Evolutionary conservation across 1,140 invertebrate genomes (phyloP).

Genomic region (Neuroterus valhalla): DNA sequence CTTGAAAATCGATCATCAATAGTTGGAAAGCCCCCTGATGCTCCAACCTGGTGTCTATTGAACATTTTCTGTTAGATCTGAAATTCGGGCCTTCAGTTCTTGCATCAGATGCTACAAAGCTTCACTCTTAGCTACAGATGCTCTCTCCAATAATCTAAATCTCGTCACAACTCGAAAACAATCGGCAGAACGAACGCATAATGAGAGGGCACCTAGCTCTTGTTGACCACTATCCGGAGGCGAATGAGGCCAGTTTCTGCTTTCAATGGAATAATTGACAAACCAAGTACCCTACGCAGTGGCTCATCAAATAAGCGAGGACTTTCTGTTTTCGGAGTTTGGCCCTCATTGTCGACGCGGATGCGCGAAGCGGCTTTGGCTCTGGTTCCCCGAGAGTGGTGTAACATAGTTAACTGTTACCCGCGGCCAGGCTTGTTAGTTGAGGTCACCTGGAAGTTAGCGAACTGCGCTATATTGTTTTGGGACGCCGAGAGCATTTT

Average conservation of each 20-base stretch:
- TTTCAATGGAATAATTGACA: constrained; percentile 59
- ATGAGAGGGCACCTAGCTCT: not conserved
- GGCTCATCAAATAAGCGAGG: constrained; percentile 62
- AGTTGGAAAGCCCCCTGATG: too few species aligned
- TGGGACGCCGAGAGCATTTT: constrained; percentile 65
- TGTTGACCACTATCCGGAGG: not conserved
- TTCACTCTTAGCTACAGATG: too few species aligned
- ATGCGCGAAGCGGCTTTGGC: not conserved
- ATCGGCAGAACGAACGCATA: not conserved
- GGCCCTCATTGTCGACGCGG: constrained; percentile 2
- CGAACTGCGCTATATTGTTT: constrained; percentile 61
- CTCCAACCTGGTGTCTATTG: too few species aligned
- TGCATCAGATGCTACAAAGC: too few species aligned
- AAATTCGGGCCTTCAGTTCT: too few species aligned
- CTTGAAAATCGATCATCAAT: too few species aligned
- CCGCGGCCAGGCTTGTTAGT: constrained; percentile 61
- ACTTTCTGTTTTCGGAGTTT: constrained; percentile 59
- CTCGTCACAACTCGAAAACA: too few species aligned
- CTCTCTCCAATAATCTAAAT: too few species aligned
- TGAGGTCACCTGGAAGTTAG: constrained; percentile 64
- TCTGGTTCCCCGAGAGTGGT: constrained; percentile 14
- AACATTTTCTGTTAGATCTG: too few species aligned
- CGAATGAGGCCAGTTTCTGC: constrained; percentile 32
- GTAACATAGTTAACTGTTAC: constrained; percentile 67
- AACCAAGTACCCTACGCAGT: constrained; percentile 54